Percentiles rank a stretch among this genome's conserved stretches.
phyloP scores from a whole-genome alignment of 2,888 invertebrate genomes.

The Linnaemya vulpina region DNA sequence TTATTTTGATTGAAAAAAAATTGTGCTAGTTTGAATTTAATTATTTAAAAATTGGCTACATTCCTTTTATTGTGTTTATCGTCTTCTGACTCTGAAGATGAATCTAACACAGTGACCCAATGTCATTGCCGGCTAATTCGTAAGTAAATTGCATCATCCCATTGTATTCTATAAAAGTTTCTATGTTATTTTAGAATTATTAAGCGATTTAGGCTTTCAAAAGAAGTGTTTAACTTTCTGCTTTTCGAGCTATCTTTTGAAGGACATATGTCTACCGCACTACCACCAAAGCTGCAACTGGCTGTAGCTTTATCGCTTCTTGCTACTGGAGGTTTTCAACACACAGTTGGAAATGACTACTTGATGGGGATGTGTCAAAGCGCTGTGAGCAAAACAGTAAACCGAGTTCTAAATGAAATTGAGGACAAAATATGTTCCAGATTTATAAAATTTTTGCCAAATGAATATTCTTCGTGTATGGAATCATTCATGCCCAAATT shows the following conservation, averaged over 20 bases:
- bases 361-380: constrained; percentile 12
- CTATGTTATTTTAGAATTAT: constrained; percentile 5
- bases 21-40: too few relatives aligned
- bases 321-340: background rate
- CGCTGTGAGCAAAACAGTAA: constrained; percentile 17
- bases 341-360: constrained; percentile 9
- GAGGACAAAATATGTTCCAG: constrained; percentile 17
- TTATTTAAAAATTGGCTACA: constrained; percentile 6
- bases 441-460: constrained; percentile 34
- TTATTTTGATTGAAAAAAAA: background rate
- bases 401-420: constrained; percentile 23
- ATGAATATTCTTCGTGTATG: too few relatives aligned
- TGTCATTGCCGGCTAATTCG: constrained; percentile 18
- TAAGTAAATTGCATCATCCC: constrained; percentile 13
- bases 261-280: too few relatives aligned
- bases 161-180: background rate
- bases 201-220: constrained; percentile 38
- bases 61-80: constrained; percentile 20
- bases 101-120: constrained; percentile 19
- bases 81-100: constrained; percentile 29
- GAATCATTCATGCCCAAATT: too few relatives aligned
- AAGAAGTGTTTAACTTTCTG: too few relatives aligned
- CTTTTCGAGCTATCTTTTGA: too few relatives aligned
- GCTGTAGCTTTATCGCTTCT: too few relatives aligned
- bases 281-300: too few relatives aligned